These are phyloP conservation scores for Colinus virginianus DNA, from an alignment of 2,113 vertebrate species.

Conservation along the genomic window DNA sequence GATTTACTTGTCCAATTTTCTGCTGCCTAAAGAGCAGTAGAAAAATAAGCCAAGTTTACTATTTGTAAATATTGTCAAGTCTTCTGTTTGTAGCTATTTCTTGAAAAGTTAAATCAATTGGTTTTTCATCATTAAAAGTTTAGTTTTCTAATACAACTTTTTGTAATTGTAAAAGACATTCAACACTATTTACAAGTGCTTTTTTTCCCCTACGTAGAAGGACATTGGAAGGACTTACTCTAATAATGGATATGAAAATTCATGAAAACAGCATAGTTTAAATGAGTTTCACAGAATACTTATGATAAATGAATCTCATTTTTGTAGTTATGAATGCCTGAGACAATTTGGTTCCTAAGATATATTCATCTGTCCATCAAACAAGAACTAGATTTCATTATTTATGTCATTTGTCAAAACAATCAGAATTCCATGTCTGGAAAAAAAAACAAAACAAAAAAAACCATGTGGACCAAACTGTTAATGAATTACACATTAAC, in stretches of 20 bases:
- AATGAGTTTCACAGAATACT: constrained; percentile 21
- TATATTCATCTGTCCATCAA: not conserved
- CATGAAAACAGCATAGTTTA: not conserved
- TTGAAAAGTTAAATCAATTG: not conserved
- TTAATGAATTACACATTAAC: not conserved
- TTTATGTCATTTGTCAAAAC: not conserved
- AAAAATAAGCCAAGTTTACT: not conserved
- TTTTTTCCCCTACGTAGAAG: not conserved
- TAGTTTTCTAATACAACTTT: not conserved
- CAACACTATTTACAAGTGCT: not conserved
- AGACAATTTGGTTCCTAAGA: not conserved
- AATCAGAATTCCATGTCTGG: not conserved
- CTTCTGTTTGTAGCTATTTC: not conserved
- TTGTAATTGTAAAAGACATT: not conserved
- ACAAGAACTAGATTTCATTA: not conserved
- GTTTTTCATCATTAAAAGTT: not conserved
- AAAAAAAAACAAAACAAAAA: not conserved
- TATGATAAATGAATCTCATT: not conserved
- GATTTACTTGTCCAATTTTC: not conserved
- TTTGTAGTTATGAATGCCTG: not conserved
- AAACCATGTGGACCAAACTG: not conserved
- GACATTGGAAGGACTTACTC: not conserved
- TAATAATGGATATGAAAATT: not conserved
- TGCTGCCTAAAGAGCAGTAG: not conserved
- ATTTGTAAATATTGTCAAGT: not conserved